Evolutionary conservation across 1,140 invertebrate genomes (phyloP).

Genomic region (Bombus sylvicola): DNA sequence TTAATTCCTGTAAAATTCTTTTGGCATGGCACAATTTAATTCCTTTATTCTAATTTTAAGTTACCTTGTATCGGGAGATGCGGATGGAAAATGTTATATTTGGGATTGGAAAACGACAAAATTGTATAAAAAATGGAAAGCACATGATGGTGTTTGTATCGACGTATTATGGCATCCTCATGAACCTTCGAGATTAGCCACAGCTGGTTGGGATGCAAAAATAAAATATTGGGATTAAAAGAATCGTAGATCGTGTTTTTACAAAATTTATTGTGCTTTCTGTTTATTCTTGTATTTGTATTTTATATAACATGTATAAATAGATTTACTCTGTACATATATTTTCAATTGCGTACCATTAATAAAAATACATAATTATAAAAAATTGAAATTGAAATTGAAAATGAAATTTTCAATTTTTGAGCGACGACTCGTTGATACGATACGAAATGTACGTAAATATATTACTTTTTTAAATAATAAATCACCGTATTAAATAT

Average conservation of each 20-base stretch:
- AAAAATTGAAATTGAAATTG: too few species aligned
- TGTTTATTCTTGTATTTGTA: constrained; percentile 26
- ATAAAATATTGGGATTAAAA: constrained; percentile 99
- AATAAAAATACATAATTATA: neutral
- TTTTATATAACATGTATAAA: constrained; percentile 22
- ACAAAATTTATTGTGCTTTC: neutral
- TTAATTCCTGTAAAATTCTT: neutral
- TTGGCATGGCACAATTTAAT: neutral
- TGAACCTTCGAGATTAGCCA: constrained; percentile 97
- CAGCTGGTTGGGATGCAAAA: constrained; percentile 98
- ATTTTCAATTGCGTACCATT: neutral
- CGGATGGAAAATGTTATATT: constrained; percentile 98
- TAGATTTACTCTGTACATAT: constrained; percentile 1
- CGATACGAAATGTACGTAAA: neutral
- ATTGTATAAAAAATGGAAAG: constrained; percentile 99
- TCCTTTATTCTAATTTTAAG: constrained; percentile 80
- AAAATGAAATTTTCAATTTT: neutral
- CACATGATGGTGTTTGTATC: constrained; percentile 99
- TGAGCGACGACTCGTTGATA: neutral
- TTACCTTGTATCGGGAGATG: constrained; percentile 99
- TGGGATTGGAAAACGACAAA: constrained; percentile 99
- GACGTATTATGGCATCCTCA: constrained; percentile 98
- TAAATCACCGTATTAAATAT: neutral
- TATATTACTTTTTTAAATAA: neutral
- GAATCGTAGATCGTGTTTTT: neutral